Percentiles rank a stretch among this genome's conserved stretches.
phyloP scores from a whole-genome alignment of 1,140 invertebrate genomes.

The Delia radicum region DNA sequence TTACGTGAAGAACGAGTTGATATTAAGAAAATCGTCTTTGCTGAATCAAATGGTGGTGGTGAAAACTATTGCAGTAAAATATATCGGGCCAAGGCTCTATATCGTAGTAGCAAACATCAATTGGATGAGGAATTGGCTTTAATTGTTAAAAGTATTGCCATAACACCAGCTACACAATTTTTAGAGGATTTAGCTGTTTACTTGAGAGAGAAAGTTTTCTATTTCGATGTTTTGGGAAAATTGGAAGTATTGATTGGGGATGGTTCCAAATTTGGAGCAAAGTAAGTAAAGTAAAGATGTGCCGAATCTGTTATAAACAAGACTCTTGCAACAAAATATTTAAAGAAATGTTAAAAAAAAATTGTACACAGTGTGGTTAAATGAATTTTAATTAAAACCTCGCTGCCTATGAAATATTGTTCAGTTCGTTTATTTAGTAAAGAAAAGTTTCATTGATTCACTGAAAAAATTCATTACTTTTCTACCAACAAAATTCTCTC shows the following conservation, averaged over 20 bases:
- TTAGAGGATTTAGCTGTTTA: slow-evolving; percentile 50
- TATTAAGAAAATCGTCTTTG: slow-evolving; percentile 49
- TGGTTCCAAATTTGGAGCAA: slow-evolving; percentile 46
- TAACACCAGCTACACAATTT: slow-evolving; percentile 52
- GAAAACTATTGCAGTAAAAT: slow-evolving; percentile 54
- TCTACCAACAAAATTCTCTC: too few species aligned
- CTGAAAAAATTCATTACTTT: too few species aligned
- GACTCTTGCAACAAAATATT: too few species aligned
- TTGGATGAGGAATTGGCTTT: slow-evolving; percentile 46
- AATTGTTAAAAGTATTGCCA: slow-evolving; percentile 50
- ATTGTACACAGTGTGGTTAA: too few species aligned
- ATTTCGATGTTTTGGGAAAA: slow-evolving; percentile 49
- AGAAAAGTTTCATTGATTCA: too few species aligned
- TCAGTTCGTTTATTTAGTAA: too few species aligned
- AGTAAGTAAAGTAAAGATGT: slow-evolving; percentile 34
- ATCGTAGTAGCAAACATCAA: slow-evolving; percentile 45
- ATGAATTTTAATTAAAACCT: too few species aligned
- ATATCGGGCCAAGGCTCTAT: slow-evolving; percentile 43
- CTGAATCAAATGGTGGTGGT: slow-evolving; percentile 43
- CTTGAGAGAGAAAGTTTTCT: slow-evolving; percentile 50
- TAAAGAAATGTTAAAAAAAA: too few species aligned
- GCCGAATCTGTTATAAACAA: too few species aligned
- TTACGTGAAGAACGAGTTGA: slow-evolving; percentile 45
- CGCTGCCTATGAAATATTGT: too few species aligned
- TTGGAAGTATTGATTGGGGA: slow-evolving; percentile 48